phyloP scores from a whole-genome alignment of 2,888 invertebrate genomes.

The Trichacis sp. region DNA sequence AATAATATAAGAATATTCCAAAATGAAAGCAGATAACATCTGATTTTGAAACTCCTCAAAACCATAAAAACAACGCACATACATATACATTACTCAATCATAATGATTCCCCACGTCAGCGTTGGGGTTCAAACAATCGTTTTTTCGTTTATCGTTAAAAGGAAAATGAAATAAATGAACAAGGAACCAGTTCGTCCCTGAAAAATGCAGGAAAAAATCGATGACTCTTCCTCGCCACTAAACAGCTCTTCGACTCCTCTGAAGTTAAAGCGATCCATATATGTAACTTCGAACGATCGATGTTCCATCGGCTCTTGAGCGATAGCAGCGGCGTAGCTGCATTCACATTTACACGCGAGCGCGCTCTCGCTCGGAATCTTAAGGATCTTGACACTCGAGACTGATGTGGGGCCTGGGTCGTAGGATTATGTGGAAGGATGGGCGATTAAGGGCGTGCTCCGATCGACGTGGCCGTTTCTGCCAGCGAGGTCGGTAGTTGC shows the following conservation, averaged over 20 bases:
- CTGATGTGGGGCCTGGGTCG: constrained; percentile 38
- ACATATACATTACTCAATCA: too few relatives aligned
- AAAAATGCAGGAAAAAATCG: neutral
- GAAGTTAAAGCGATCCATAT: constrained; percentile 1
- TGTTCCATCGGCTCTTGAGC: constrained; percentile 10
- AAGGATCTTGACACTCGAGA: constrained; percentile 49
- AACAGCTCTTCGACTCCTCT: neutral
- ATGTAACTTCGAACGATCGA: constrained; percentile 5
- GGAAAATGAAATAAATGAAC: too few relatives aligned
- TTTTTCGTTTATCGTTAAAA: too few relatives aligned
- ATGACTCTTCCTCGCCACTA: neutral
- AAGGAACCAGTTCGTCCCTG: neutral
- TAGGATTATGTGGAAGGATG: constrained; percentile 36
- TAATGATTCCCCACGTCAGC: too few relatives aligned
- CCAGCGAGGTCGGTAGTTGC: constrained; percentile 23
- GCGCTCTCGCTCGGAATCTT: constrained; percentile 39
- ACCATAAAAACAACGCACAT: too few relatives aligned
- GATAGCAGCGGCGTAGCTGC: constrained; percentile 7
- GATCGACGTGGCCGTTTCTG: constrained; percentile 34
- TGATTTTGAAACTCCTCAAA: too few relatives aligned
- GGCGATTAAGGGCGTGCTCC: constrained; percentile 30
- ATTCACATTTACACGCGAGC: constrained; percentile 15
- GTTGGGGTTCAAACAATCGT: too few relatives aligned
- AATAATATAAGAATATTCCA: too few relatives aligned
- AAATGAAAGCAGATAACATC: too few relatives aligned